phyloP scores from a whole-genome alignment of 2,113 vertebrate species.

The Prionailurus viverrinus region DNA sequence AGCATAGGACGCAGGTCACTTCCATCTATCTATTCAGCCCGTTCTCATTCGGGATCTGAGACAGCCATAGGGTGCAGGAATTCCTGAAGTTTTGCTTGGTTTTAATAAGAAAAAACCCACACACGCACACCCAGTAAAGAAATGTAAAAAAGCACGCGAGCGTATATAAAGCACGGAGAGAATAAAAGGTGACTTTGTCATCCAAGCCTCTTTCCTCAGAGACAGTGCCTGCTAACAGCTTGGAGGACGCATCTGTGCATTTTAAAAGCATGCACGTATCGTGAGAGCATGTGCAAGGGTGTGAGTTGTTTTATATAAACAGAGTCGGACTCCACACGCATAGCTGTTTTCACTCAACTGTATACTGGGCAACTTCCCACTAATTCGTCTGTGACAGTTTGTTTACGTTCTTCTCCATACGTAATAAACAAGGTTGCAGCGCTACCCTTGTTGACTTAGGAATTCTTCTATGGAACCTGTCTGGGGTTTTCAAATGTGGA shows the following conservation, averaged over 20 bases:
- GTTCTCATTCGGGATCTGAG: background rate
- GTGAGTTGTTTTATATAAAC: background rate
- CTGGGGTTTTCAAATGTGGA: background rate
- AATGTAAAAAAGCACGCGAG: background rate
- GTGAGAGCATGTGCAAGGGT: background rate
- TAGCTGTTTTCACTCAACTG: background rate
- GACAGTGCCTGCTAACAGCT: background rate
- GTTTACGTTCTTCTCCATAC: background rate
- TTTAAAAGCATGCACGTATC: fast-evolving
- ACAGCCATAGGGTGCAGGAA: background rate
- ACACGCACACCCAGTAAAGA: background rate
- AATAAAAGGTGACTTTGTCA: background rate
- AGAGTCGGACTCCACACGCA: no score
- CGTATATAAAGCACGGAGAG: background rate
- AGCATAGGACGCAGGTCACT: background rate
- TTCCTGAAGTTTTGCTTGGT: background rate
- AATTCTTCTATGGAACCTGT: fast-evolving
- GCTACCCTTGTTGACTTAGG: no score
- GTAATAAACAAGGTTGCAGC: background rate
- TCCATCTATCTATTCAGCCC: background rate
- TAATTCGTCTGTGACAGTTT: background rate
- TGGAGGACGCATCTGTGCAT: background rate
- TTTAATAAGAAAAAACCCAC: background rate
- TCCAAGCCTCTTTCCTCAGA: background rate
- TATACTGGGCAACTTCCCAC: background rate